Evolutionary conservation across 2,113 vertebrate species (phyloP), one percentile per base, ranked within the genome.

Genomic region (Chitala chitala): DNA sequence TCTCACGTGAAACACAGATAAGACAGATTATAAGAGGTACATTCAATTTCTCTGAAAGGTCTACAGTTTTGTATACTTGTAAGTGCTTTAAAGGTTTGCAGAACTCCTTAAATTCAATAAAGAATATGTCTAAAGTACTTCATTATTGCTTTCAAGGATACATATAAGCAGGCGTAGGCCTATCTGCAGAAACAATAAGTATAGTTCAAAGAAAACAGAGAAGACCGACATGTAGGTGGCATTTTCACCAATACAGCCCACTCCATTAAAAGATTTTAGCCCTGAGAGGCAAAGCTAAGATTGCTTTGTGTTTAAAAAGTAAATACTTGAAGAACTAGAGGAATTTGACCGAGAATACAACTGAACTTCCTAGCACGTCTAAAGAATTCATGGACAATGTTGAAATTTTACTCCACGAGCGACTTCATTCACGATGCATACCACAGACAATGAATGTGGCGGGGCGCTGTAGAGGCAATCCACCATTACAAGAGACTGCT

Each of bases 401-500:
- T 36, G 12, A 22, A 4, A 46, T 56, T 33, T 78, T 12, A 63
- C 69, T 24, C 44, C 46, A 15, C 22, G 15, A 50, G 55, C 68
- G 58, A 24, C 26, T 17, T 1, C 36, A 0, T 4, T 4, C 74
- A 68, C 70, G 65, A 77, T 9, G 7, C 20, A 36, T 42, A 40
- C n/a, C 17, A 36, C 8, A 29, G 46, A 69, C 48, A 33, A 36
- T 33, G 15, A 3, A 7, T 17, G 10, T 15, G 13, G 36, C 36
- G 13, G n/a, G n/a, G n/a, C 2, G 13, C 44, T 10, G 40, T 70
- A 26, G 69, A 76, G 55, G 78, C 50, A 29, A 69, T 61, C 61
- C 63, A 20, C 31, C 10, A 31, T 80, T 59, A 83, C 55, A 29
- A 22, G 48, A 24, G 79, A 84, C n/a, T 78, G 36, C 5, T 44